Percentiles rank a stretch among this genome's conserved stretches.
Conservation (phyloP, 1,140 invertebrate species). For the Penaeus chinensis region DNA sequence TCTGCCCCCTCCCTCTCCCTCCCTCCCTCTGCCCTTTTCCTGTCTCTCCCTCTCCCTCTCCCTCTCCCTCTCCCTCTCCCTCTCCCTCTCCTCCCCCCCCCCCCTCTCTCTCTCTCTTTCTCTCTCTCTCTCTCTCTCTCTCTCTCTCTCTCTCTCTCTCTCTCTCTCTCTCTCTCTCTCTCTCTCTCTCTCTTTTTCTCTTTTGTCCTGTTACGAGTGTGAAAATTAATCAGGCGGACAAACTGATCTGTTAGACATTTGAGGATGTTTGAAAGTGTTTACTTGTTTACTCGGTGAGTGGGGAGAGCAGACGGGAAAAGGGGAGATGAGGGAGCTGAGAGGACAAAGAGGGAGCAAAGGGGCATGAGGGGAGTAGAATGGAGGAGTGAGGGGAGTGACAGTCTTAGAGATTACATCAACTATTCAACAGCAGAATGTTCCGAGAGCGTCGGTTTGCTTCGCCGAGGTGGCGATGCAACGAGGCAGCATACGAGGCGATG, state of each 20-base stretch:
- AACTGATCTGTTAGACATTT: no score
- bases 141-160: constrained; percentile 33
- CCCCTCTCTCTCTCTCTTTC: not conserved
- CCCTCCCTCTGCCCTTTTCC: no score
- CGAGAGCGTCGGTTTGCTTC: not conserved
- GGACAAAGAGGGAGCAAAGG: constrained; percentile 2
- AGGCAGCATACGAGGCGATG: no score
- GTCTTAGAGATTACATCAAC: not conserved
- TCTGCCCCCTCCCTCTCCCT: no score
- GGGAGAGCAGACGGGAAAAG: not conserved
- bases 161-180: constrained; percentile 28
- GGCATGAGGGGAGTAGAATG: not conserved
- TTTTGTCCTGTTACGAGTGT: not conserved
- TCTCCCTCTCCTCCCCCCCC: not conserved
- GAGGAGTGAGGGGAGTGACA: not conserved
- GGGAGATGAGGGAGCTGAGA: not conserved
- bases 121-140: constrained; percentile 36
- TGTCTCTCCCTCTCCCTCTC: not conserved
- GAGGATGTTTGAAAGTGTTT: not conserved
- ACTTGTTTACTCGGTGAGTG: not conserved
- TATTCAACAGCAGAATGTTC: not conserved
- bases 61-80: not conserved
- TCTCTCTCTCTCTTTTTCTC: constrained; percentile 14
- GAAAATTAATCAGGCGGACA: not conserved
- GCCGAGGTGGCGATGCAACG: no score